Evolutionary conservation across 2,888 invertebrate genomes (phyloP), one percentile per base, ranked within the genome.

Genomic region (Sialis fuliginosa): DNA sequence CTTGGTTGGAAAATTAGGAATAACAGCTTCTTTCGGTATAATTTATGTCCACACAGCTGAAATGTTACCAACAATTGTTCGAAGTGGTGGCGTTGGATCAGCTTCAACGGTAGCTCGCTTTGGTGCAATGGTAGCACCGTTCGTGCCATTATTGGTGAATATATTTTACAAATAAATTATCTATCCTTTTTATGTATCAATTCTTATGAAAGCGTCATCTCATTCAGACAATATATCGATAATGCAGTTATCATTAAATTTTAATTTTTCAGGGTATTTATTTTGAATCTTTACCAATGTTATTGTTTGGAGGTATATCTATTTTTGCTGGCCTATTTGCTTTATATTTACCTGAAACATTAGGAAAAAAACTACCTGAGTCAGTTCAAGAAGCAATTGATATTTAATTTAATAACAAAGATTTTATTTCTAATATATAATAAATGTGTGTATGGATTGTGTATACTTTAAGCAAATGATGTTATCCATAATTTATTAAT

Each of bases 31-130:
- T 1, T 79, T 79, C 60, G 72, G 74, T 0, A 67, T 76, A 5
- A 68, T 76, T 33, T 79, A 78, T 53, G 74, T 79, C 2, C 75
- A 77, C 53, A 72, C 74, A 9, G 71, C 72, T 4, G 74, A 74
- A 60, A 62, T 74, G 52, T 65, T 70, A 48, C 74, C 73, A 1
- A 69, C 68, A 4, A 56, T 62, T 7, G 67, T 75, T 49, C 62
- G 75, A 45, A 75, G 74, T 55, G 73, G 72, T 7, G 75, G 75
- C 1, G 71, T 77, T 12, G 77, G 77, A 1, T 64, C 69, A 2
- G 70, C 74, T 54, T 76, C 76, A 1, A 76, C 74, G 1, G 64
- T 71, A 48, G 73, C 74, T 0, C 61, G 76, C 40, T 59, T 73
- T 45, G 77, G 76, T n/a, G 75, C 76, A 1, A 68, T 76, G 59